Conservation (phyloP, 2,113 vertebrate species). For the Chlamydotis undulata region DNA sequence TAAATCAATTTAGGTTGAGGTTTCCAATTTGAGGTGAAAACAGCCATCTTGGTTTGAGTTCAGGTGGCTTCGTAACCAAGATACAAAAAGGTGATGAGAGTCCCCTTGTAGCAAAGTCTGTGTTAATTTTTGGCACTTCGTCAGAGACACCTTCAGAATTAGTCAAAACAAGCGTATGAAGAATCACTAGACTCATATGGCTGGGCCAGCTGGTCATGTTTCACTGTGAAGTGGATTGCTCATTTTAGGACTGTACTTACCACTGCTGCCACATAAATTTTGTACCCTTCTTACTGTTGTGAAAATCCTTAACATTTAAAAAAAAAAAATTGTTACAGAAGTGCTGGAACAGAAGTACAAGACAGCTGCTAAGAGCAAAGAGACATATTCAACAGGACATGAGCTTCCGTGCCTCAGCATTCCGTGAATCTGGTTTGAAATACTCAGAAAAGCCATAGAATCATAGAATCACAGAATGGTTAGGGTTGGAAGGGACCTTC, state of each 20-base stretch:
- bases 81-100: neutral
- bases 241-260: neutral
- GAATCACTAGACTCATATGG: neutral
- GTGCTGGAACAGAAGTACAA: neutral
- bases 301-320: neutral
- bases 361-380: neutral
- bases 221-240: neutral
- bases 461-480: too few relatives aligned
- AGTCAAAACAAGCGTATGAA: neutral
- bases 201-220: slow-evolving; percentile 7
- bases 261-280: neutral
- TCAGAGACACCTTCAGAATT: slow-evolving; percentile 5
- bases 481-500: too few relatives aligned
- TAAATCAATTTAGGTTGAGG: neutral
- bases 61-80: neutral
- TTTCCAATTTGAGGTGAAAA: neutral
- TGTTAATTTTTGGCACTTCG: neutral
- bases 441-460: neutral
- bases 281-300: neutral
- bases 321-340: neutral
- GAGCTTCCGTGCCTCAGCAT: neutral
- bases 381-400: neutral
- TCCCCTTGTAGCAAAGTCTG: neutral
- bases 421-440: neutral
- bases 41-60: neutral